These are phyloP conservation scores for Heliocidaris tuberculata DNA, from an alignment of 35 echinoderm and acorn worm genomes.

Conservation along the genomic window DNA sequence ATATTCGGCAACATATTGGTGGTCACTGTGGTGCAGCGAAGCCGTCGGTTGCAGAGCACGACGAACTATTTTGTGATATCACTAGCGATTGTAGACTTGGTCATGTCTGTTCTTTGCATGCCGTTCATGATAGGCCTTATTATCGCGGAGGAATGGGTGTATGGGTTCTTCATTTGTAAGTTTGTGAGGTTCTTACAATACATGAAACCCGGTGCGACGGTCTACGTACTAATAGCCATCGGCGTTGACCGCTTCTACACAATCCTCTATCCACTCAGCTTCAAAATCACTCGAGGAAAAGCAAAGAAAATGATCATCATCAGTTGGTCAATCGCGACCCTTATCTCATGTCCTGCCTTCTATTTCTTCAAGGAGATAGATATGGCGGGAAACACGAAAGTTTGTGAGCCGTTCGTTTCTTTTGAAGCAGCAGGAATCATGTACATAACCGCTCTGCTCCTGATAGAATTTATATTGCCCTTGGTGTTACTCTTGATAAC, in stretches of 20 bases:
- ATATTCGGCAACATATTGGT: constrained; percentile 85
- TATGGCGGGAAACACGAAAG: neutral
- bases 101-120: constrained; percentile 80
- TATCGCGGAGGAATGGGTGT: constrained; percentile 64
- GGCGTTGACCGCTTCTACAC: constrained; percentile 91
- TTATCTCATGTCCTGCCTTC: constrained; percentile 80
- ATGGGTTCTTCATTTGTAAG: constrained; percentile 81
- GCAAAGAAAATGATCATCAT: constrained; percentile 79
- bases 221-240: constrained; percentile 78
- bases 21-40: constrained; percentile 67
- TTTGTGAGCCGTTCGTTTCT: constrained; percentile 53
- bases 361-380: constrained; percentile 59
- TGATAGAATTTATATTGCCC: constrained; percentile 68
- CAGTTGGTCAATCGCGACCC: constrained; percentile 69
- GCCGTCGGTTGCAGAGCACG: constrained; percentile 84
- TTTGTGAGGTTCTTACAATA: constrained; percentile 77
- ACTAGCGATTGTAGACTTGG: constrained; percentile 76
- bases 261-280: constrained; percentile 94
- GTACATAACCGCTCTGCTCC: constrained; percentile 53
- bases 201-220: constrained; percentile 70
- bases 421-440: constrained; percentile 57
- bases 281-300: constrained; percentile 93
- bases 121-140: constrained; percentile 65
- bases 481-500: constrained; percentile 62
- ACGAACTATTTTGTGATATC: constrained; percentile 99